Percentiles rank a stretch among this genome's conserved stretches.
phyloP scores from a whole-genome alignment of 2,113 vertebrate species.

The Gymnorhina tibicen region DNA sequence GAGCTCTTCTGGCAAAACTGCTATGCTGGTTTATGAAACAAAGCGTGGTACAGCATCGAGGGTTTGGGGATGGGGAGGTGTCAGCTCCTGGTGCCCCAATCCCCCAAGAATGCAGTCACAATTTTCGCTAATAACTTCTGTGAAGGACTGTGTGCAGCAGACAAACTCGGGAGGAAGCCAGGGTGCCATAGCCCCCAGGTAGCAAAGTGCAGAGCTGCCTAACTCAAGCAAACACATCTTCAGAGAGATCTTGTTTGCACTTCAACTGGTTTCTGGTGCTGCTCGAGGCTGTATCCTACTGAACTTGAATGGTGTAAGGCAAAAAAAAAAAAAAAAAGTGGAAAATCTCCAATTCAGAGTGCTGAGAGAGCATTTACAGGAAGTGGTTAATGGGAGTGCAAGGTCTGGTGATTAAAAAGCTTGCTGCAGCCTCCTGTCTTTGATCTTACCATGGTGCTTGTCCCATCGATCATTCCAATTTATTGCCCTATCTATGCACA shows the following conservation, averaged over 20 bases:
- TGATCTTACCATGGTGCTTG: background rate
- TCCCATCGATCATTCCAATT: background rate
- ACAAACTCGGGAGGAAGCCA: background rate
- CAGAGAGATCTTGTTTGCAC: background rate
- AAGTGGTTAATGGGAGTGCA: background rate
- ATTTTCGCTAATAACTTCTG: background rate
- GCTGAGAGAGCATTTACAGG: background rate
- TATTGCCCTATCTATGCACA: conserved; percentile 35
- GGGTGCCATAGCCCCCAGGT: rapidly evolving
- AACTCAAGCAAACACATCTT: background rate
- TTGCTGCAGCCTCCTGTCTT: background rate
- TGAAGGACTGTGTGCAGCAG: background rate
- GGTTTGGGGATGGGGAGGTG: background rate
- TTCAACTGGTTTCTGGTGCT: background rate
- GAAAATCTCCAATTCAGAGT: background rate
- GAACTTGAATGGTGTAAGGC: background rate
- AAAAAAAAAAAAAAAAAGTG: background rate
- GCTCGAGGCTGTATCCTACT: background rate
- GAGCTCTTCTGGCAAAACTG: background rate
- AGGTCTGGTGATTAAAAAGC: conserved; percentile 7
- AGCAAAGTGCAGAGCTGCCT: background rate
- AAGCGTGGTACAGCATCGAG: background rate
- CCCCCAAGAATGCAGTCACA: background rate
- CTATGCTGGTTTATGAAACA: background rate
- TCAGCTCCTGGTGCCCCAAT: background rate